Evolutionary conservation across 2,797 vertebrate genomes (phyloP).

Genomic region (Xyrichtys novacula): DNA sequence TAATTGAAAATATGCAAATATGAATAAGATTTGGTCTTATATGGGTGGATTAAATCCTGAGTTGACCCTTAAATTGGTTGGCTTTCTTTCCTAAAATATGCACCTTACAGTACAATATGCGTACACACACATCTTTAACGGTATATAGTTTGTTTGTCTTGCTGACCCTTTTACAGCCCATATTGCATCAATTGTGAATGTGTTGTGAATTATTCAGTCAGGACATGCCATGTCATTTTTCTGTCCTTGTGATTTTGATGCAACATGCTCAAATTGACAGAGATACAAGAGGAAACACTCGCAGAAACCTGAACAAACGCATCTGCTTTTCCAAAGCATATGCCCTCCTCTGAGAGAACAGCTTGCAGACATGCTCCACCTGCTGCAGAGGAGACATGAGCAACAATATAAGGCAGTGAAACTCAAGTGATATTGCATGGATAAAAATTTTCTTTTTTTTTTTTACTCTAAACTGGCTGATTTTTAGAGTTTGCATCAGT

Average conservation of each 20-base stretch:
- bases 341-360: slow-evolving; percentile 14
- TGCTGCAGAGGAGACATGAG: slow-evolving; percentile 13
- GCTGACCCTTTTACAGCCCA: slow-evolving; percentile 38
- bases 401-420: neutral
- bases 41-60: neutral
- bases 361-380: slow-evolving; percentile 1
- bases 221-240: slow-evolving; percentile 19
- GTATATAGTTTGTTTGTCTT: slow-evolving; percentile 28
- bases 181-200: slow-evolving; percentile 48
- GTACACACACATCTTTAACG: neutral
- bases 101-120: neutral
- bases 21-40: neutral
- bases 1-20: slow-evolving; percentile 1
- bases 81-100: neutral
- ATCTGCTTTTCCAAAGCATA: neutral
- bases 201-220: slow-evolving; percentile 64
- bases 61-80: neutral
- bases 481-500: neutral
- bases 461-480: neutral
- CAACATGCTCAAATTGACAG: neutral
- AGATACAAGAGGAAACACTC: slow-evolving; percentile 5
- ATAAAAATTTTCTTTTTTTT: neutral
- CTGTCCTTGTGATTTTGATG: slow-evolving; percentile 31
- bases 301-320: slow-evolving; percentile 9
- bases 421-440: neutral